Percentiles rank a stretch among this genome's conserved stretches.
phyloP scores from a whole-genome alignment of 2,888 invertebrate genomes.

The Xestia c-nigrum region DNA sequence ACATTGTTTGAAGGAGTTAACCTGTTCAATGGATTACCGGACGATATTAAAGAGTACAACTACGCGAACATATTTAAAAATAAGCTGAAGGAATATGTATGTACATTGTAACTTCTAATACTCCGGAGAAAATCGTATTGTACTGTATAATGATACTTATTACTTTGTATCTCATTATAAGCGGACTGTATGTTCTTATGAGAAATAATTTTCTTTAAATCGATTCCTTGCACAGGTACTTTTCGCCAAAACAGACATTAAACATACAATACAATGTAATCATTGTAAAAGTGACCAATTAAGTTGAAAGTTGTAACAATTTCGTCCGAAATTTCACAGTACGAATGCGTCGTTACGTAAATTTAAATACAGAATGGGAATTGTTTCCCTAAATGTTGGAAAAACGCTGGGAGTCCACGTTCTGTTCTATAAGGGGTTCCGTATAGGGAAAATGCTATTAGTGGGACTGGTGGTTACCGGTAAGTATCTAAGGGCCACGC shows the following conservation, averaged over 20 bases:
- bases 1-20: too few relatives aligned
- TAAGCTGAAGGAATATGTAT: too few relatives aligned
- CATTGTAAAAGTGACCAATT: conserved; percentile 55
- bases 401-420: conserved; percentile 46
- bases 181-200: too few relatives aligned
- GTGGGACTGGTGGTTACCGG: not conserved
- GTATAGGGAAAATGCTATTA: conserved; percentile 15
- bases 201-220: too few relatives aligned
- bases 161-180: too few relatives aligned
- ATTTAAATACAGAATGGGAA: conserved; percentile 63
- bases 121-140: too few relatives aligned
- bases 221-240: not conserved
- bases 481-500: not conserved
- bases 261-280: conserved; percentile 54
- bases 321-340: conserved; percentile 52
- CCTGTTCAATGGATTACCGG: too few relatives aligned
- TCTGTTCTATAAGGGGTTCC: conserved; percentile 17
- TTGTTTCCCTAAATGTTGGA: conserved; percentile 62
- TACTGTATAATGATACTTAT: too few relatives aligned
- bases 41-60: too few relatives aligned
- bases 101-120: too few relatives aligned
- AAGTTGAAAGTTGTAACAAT: conserved; percentile 58
- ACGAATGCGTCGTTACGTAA: conserved; percentile 59
- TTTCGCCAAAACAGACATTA: conserved; percentile 2
- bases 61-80: too few relatives aligned